A percentile compares a stretch with the other conserved stretches of the same genome.
These are phyloP conservation scores for Antrozous pallidus DNA, from an alignment of 2,797 vertebrate species.

Conservation along the genomic window DNA sequence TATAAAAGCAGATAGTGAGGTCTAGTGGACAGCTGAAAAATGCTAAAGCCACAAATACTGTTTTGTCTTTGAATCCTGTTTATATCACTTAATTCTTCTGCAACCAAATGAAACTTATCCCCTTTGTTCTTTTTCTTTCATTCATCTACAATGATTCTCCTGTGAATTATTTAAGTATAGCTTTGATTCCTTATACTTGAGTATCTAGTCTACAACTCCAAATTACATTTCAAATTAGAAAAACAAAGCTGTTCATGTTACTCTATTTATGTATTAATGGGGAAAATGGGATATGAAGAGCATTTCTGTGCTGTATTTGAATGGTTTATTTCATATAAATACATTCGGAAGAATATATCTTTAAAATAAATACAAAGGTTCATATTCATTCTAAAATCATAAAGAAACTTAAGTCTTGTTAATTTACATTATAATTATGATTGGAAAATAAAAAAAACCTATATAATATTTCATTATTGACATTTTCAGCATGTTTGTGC, in stretches of 20 bases:
- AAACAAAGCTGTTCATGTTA: neutral
- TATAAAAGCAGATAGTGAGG: neutral
- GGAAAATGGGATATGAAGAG: neutral
- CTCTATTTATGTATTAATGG: neutral
- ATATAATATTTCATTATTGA: neutral
- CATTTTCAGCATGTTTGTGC: neutral
- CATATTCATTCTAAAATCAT: neutral
- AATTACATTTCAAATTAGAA: neutral
- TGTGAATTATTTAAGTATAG: neutral
- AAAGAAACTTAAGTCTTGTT: neutral
- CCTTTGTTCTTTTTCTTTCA: neutral
- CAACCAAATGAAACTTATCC: neutral
- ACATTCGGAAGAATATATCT: neutral
- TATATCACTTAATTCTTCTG: neutral
- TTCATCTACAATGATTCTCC: neutral
- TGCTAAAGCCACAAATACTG: neutral
- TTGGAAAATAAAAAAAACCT: neutral
- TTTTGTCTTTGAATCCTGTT: neutral
- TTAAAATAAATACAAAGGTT: neutral
- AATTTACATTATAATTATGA: neutral
- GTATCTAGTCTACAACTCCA: neutral
- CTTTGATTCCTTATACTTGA: neutral
- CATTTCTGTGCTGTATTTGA: neutral
- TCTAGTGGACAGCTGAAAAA: neutral
- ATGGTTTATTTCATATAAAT: neutral